A percentile compares a stretch with the other conserved stretches of the same genome.
Conservation (phyloP, 2,888 invertebrate genomes). For the Coremacera marginata region DNA sequence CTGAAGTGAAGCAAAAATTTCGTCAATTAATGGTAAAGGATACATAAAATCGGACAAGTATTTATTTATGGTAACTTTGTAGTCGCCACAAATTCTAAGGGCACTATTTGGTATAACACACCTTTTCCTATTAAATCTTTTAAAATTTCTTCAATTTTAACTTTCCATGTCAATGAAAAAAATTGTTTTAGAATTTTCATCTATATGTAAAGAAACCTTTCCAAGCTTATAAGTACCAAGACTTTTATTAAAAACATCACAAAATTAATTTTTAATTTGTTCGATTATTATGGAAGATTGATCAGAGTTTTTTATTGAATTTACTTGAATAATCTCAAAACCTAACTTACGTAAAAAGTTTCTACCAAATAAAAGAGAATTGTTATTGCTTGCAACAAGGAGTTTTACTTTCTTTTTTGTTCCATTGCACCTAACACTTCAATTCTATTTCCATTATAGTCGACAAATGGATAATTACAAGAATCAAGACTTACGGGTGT, state of each 20-base stretch:
- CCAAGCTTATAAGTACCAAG: constrained; percentile 23
- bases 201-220: constrained; percentile 19
- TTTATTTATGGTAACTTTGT: constrained; percentile 43
- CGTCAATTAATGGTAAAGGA: constrained; percentile 21
- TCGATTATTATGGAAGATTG: no score
- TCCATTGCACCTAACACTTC: no score
- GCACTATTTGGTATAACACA: constrained; percentile 36
- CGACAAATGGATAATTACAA: no score
- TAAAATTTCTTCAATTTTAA: constrained; percentile 27
- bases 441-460: no score
- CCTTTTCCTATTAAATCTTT: constrained; percentile 23
- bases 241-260: constrained; percentile 11
- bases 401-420: no score
- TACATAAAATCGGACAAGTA: constrained; percentile 38
- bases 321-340: no score
- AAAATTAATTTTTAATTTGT: neutral
- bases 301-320: no score
- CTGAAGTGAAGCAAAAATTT: constrained; percentile 31
- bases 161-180: constrained; percentile 18
- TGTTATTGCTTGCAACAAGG: no score
- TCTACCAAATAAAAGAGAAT: no score
- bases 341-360: no score
- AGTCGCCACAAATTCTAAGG: constrained; percentile 33
- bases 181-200: constrained; percentile 20
- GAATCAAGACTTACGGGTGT: no score